Conservation (phyloP, 2,888 invertebrate genomes). For the Penaeus monodon region DNA sequence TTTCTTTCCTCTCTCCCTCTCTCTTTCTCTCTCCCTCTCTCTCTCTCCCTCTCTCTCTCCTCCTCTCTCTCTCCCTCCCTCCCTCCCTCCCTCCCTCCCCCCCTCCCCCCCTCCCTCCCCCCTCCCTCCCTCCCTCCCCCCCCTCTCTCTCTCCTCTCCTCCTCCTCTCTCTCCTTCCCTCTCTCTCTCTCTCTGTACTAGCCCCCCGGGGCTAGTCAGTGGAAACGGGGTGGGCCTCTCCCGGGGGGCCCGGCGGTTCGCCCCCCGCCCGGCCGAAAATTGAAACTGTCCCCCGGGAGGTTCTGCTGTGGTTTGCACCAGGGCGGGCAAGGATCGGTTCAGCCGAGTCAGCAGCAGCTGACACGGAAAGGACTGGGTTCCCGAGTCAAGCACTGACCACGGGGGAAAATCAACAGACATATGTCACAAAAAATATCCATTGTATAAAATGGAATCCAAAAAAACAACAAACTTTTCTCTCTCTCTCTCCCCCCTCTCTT, state of each 20-base stretch:
- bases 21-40: background rate
- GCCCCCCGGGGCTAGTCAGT: background rate
- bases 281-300: background rate
- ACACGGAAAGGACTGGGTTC: too few relatives aligned
- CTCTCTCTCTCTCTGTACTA: background rate
- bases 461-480: background rate
- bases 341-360: too few relatives aligned
- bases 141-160: background rate
- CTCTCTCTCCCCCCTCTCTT: background rate
- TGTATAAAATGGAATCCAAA: too few relatives aligned
- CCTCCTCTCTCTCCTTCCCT: background rate
- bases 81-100: background rate
- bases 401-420: too few relatives aligned
- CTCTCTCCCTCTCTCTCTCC: too few relatives aligned
- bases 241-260: background rate
- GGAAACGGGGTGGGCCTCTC: background rate
- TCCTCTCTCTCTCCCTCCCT: background rate
- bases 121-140: background rate
- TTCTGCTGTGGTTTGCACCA: constrained; percentile 1
- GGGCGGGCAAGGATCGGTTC: constrained; percentile 1
- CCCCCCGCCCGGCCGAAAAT: background rate
- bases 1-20: background rate
- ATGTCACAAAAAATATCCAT: too few relatives aligned
- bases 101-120: background rate
- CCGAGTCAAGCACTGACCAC: too few relatives aligned